Evolutionary conservation across 2,888 invertebrate species (phyloP).

Genomic region (Leptopilina syphax): DNA sequence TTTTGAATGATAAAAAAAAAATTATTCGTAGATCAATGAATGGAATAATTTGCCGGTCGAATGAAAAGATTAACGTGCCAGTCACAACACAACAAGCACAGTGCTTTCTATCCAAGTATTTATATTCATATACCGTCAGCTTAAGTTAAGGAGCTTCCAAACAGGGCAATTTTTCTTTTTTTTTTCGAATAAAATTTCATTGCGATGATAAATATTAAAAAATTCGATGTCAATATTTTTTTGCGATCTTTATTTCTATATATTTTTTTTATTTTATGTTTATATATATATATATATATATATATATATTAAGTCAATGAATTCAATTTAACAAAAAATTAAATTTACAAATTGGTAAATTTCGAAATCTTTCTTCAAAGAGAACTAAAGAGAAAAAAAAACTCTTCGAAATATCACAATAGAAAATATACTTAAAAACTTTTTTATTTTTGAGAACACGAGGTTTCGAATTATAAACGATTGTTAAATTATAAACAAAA

Average conservation of each 20-base stretch:
- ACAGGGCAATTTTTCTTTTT: conserved; percentile 54
- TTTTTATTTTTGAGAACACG: too few species aligned
- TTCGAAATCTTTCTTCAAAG: too few species aligned
- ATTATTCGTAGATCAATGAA: neutral
- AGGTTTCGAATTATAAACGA: neutral
- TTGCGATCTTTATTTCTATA: conserved; percentile 1
- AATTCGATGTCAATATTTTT: conserved; percentile 13
- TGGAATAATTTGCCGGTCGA: conserved; percentile 18
- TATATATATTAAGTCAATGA: neutral
- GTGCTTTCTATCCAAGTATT: conserved; percentile 65
- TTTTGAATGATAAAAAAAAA: neutral
- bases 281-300: too few species aligned
- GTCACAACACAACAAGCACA: conserved; percentile 66
- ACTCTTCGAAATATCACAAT: too few species aligned
- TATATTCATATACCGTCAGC: conserved; percentile 60
- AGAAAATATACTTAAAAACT: too few species aligned
- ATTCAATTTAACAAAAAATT: neutral
- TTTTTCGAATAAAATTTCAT: conserved; percentile 36
- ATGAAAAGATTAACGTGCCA: conserved; percentile 61
- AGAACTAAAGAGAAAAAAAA: too few species aligned
- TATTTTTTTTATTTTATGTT: too few species aligned
- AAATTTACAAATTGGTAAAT: too few species aligned
- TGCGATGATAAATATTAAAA: conserved; percentile 15
- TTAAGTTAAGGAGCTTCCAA: conserved; percentile 69
- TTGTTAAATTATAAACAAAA: neutral